Evolutionary conservation across 2,888 invertebrate genomes (phyloP), one percentile per base, ranked within the genome.

Genomic region (Tinea pellionella): DNA sequence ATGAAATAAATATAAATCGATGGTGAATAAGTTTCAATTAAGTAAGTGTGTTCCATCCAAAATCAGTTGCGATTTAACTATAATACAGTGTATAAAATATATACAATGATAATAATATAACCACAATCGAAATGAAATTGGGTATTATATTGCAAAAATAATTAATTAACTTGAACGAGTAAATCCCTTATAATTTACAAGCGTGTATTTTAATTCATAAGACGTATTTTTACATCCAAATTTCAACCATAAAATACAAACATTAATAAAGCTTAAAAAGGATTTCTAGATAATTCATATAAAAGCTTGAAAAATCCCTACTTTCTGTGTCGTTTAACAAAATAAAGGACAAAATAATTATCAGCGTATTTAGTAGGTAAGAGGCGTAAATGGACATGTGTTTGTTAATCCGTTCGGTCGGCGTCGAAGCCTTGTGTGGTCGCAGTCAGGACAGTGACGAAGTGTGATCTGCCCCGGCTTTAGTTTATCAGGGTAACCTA

Each of bases 361-460:
- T 53, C 19, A 18, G 2, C 4, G 18, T 24, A 18, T 24, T 53
- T 53, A 24, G 53, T 53, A 53, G 24, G 16, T 15, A 47, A 37
- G 18, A 18, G 13, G 53, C 53, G 53, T 18, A 53, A 53, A 53
- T 53, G 53, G 53, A 53, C 53, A 53, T 47, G 47, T 47, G 47
- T 47, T 47, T 47, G 47, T 47, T 47, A 47, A 47, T 47, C 47
- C 47, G 47, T 47, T 47, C 8, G 47, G 47, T 24, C 71, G 74
- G 63, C 72, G 76, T 73, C 75, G 71, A 75, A 67, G 73, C 13
- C 32, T 30, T n/a, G 32, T 32, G 47, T n/a, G 68, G 64, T 65
- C 32, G 51, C 29, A 16, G 41, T 66, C 32, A 57, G 68, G 83
- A 84, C 84, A 85, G 73, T 80, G 82, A 82, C 77, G 78, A 77